Evolutionary conservation across 1,140 invertebrate species (phyloP).

Genomic region (Sitobion miscanthi): DNA sequence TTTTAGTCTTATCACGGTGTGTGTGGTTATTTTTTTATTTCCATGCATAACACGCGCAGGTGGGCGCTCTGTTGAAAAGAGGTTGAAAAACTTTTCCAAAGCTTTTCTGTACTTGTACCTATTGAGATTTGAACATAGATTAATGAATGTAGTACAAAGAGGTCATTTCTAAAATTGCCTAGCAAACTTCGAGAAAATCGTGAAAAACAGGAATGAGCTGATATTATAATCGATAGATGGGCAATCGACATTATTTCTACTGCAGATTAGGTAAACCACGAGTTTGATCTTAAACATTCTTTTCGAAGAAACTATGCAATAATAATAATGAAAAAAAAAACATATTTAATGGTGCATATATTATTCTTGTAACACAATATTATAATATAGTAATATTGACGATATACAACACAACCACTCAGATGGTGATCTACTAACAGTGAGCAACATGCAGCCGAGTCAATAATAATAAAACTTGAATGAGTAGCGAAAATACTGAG

Average conservation of each 20-base stretch:
- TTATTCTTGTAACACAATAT: background rate
- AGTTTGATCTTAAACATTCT: background rate
- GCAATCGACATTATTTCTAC: background rate
- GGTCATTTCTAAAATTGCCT: background rate
- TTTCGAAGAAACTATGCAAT: no score
- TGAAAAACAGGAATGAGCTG: background rate
- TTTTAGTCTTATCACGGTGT: background rate
- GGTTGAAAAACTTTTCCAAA: background rate
- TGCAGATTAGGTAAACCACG: background rate
- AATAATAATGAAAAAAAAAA: no score
- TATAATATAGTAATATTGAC: background rate
- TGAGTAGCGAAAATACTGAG: background rate
- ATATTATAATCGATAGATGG: background rate
- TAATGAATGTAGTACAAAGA: background rate
- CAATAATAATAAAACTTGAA: background rate
- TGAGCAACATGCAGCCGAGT: accelerated
- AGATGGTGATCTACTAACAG: no score
- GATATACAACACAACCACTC: no score
- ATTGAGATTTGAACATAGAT: background rate
- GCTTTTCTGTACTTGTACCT: background rate
- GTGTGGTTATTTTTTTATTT: background rate
- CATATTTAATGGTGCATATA: background rate
- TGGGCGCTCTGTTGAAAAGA: background rate
- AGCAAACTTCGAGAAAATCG: background rate
- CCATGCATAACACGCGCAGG: background rate